These are phyloP conservation scores for Ametastegia equiseti DNA, from an alignment of 2,888 invertebrate genomes.

Conservation along the genomic window DNA sequence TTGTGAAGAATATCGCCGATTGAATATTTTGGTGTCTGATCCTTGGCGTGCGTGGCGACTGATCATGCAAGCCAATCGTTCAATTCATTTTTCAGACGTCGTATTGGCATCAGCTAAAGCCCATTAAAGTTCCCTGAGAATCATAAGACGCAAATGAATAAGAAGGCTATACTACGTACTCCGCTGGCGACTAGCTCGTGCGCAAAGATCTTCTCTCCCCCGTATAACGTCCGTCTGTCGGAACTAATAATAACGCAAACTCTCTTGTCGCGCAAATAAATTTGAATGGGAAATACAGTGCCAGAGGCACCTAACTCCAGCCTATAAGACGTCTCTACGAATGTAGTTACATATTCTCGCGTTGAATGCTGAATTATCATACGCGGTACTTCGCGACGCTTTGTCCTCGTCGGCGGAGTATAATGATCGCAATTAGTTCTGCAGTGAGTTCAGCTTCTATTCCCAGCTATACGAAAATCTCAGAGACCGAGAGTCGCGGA, in stretches of 20 bases:
- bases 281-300: constrained; percentile 4
- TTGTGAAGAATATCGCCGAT: too few relatives aligned
- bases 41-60: neutral
- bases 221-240: too few relatives aligned
- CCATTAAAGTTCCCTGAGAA: constrained; percentile 11
- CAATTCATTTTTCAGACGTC: neutral
- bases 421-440: too few relatives aligned
- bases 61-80: neutral
- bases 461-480: too few relatives aligned
- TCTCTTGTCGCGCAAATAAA: neutral
- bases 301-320: neutral
- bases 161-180: neutral
- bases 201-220: neutral
- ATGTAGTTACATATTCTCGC: too few relatives aligned
- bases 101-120: constrained; percentile 7
- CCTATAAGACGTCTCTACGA: neutral
- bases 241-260: constrained; percentile 1
- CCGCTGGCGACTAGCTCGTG: neutral
- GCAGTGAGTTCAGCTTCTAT: too few relatives aligned
- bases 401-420: too few relatives aligned
- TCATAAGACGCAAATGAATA: neutral
- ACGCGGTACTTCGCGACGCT: too few relatives aligned
- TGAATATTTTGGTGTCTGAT: too few relatives aligned
- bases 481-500: too few relatives aligned
- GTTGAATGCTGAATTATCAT: too few relatives aligned